Percentiles rank a stretch among this genome's conserved stretches.
Conservation (phyloP, 1,140 invertebrate species). For the Whitmania pigra region DNA sequence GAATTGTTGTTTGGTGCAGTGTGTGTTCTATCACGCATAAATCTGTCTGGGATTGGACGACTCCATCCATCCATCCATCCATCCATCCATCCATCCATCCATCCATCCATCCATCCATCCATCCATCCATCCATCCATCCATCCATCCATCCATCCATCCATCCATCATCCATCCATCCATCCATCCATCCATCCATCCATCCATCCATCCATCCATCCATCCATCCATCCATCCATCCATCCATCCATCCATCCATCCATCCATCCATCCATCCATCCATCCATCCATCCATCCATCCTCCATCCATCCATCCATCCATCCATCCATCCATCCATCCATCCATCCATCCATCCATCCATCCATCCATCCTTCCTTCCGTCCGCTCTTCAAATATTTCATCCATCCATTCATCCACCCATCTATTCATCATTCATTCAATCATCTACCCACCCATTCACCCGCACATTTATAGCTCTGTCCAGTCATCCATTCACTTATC, state of each 20-base stretch:
- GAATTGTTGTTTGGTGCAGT: too few relatives aligned
- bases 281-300: background rate
- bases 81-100: constrained; percentile 1
- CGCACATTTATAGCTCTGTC: background rate
- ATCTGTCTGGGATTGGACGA: background rate
- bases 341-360: background rate
- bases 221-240: background rate
- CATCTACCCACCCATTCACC: background rate
- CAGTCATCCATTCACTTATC: background rate
- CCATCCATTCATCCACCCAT: background rate
- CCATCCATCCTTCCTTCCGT: background rate
- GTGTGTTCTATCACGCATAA: background rate
- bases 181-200: background rate
- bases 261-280: background rate
- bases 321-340: background rate
- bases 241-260: too few relatives aligned
- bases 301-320: constrained; percentile 5
- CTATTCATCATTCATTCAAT: too few relatives aligned
- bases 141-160: background rate
- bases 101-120: background rate
- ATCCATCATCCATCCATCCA: too few relatives aligned
- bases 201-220: background rate
- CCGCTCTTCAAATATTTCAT: background rate
- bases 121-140: background rate
- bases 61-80: background rate